Base-by-base conservation (phyloP, 2,113 vertebrate genomes). In the Tachycineta bicolor region DNA sequence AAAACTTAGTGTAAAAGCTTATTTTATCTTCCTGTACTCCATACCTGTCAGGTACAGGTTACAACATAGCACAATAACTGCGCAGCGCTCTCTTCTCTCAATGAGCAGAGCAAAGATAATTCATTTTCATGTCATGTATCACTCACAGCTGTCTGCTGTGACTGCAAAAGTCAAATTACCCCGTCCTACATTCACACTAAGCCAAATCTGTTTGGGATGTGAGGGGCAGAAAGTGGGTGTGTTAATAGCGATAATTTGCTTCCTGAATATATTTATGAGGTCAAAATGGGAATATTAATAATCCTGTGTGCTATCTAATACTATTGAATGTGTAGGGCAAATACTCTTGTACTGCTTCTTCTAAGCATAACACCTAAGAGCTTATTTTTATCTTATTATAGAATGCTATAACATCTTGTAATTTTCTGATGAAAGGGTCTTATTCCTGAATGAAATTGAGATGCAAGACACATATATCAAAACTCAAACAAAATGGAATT, bases 181-280 rank as follows among this genome's bases (percentile, higher is more conserved):
- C 47, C 85, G 91, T 95, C 78, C 87, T 93, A 90, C 79, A 82
- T 85, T 94, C 79, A 76, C 69, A 92, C 65, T 60, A 93, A 94
- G 73, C 73, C 81, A 95, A 89, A 97, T 95, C 56, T 94, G 87
- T 92, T 97, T 95, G 93, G 73, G 76, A 97, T 94, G 93, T 1
- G 0, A 63, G 53, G 65, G 18, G 87, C 65, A 87, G 64, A 96
- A 89, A 85, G 93, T 89, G 74, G 91, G 63, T 79, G 69, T 68
- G 89, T 87, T 96, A 97, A 96, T 94, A 92, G 79, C 49, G 85
- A 92, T 87, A 83, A 95, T 96, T 95, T 95, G 50, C 79, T 96
- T 83, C 64, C 59, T 94, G 89, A 94, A 74, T 84, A 63, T 81
- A 88, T 70, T 77, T 84, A 17, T 41, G 63, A 87, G 94, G 85